These are phyloP conservation scores for Hylyphantes graminicola DNA, from an alignment of 1,140 invertebrate species.

Conservation along the genomic window DNA sequence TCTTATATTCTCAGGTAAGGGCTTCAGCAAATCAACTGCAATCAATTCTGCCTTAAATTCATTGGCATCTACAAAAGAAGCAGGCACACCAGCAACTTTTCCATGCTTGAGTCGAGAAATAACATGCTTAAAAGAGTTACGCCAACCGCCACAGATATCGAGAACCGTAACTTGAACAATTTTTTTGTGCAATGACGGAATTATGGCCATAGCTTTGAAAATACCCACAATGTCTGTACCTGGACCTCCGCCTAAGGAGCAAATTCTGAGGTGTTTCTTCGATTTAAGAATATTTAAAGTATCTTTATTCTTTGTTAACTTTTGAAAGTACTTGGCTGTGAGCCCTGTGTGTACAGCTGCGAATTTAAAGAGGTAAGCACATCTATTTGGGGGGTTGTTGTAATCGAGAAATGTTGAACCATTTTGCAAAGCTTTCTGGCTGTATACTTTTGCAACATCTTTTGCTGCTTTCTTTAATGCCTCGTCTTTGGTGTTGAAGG, in stretches of 20 bases:
- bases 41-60: constrained; percentile 13
- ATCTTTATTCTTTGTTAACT: constrained; percentile 15
- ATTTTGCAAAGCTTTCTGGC: constrained; percentile 5
- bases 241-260: constrained; percentile 32
- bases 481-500: neutral
- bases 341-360: constrained; percentile 17
- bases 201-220: constrained; percentile 10
- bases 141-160: constrained; percentile 42
- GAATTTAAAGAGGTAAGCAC: constrained; percentile 44
- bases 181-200: constrained; percentile 4
- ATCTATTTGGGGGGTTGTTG: constrained; percentile 22
- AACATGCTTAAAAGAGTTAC: constrained; percentile 23
- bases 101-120: constrained; percentile 1
- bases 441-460: constrained; percentile 16
- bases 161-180: constrained; percentile 19
- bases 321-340: constrained; percentile 25
- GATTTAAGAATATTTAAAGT: neutral
- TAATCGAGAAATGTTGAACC: constrained; percentile 25
- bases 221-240: constrained; percentile 47
- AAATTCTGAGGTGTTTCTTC: constrained; percentile 16
- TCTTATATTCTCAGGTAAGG: neutral
- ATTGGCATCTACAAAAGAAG: neutral
- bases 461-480: neutral
- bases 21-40: constrained; percentile 2
- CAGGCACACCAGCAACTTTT: constrained; percentile 20